These are phyloP conservation scores for Amblyteles armatorius DNA, from an alignment of 2,888 invertebrate genomes.

Conservation along the genomic window DNA sequence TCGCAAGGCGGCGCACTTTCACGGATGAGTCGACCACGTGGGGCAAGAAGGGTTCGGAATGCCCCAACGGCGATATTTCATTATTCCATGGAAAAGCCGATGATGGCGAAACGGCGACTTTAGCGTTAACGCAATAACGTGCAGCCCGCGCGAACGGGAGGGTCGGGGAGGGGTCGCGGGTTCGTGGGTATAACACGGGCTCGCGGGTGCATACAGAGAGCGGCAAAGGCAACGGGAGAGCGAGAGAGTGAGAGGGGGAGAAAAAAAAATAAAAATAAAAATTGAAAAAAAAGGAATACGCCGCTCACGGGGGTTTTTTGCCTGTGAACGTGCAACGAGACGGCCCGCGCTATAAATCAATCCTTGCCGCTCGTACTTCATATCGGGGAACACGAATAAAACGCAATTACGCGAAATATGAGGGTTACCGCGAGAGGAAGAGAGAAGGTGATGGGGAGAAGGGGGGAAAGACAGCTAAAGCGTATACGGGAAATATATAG, in stretches of 20 bases:
- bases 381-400: constrained; percentile 69
- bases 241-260: constrained; percentile 40
- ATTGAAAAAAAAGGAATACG: background rate
- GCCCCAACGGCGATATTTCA: constrained; percentile 68
- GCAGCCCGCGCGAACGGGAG: constrained; percentile 48
- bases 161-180: constrained; percentile 8
- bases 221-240: constrained; percentile 18
- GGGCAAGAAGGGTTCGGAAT: constrained; percentile 35
- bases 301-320: constrained; percentile 43
- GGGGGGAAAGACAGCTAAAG: background rate
- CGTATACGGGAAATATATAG: background rate
- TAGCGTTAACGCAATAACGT: constrained; percentile 69
- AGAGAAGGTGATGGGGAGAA: constrained; percentile 22
- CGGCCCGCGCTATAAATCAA: constrained; percentile 71
- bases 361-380: constrained; percentile 69
- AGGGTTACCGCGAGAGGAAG: constrained; percentile 41
- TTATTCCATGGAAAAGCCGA: constrained; percentile 70
- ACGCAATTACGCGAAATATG: constrained; percentile 71
- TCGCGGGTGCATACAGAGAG: constrained; percentile 24
- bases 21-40: constrained; percentile 53
- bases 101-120: constrained; percentile 67
- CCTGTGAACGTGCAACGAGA: constrained; percentile 64
- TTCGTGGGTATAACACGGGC: constrained; percentile 36
- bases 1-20: background rate
- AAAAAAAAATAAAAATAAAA: background rate